Evolutionary conservation across 1,140 invertebrate genomes (phyloP), one percentile per base, ranked within the genome.

Genomic region (Bradynema listronoti): DNA sequence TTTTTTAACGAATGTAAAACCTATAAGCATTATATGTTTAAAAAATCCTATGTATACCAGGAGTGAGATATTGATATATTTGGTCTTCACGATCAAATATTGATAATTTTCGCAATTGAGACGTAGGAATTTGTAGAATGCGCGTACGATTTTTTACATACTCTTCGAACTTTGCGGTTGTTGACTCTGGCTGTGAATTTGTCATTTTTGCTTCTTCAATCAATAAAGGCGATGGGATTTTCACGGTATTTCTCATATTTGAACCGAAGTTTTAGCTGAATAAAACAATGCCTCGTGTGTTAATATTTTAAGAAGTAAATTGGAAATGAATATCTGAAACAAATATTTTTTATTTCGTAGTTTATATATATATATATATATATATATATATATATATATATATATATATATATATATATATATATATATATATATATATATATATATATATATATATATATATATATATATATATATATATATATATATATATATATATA

Each of bases 81-180:
- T 14, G 16, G 7, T 55, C 52, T 27, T 43, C 52, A n/a, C 52
- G 53, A 9, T 55, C 14, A 4, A 47, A 14, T 54, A 47, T 45
- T 4, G 52, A 4, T 4, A 55, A 11, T 50, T 55, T 55, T 11
- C 27, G 24, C 52, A 55, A 55, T 55, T 55, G 3, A 7, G 16
- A 14, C 4, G 50, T 22, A 16, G 52, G 24, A n/a, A 55, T 25
- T 36, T 56, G 53, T 4, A 50, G 52, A 16, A 45, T 45, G 32
- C 52, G n/a, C 22, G 24, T 4, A n/a, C 52, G 33, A 19, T 55
- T 55, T n/a, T 36, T 14, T n/a, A 47, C 22, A 14, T 55, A 55
- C 32, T 55, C 52, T n/a, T 55, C 52, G 32, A 55, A 55, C n/a
- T 55, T 55, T 3, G 52, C 52, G 3, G 52, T 55, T 24, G 52